Evolutionary conservation across 2,113 vertebrate species (phyloP), one percentile per base, ranked within the genome.

Genomic region (Nothocercus julius): DNA sequence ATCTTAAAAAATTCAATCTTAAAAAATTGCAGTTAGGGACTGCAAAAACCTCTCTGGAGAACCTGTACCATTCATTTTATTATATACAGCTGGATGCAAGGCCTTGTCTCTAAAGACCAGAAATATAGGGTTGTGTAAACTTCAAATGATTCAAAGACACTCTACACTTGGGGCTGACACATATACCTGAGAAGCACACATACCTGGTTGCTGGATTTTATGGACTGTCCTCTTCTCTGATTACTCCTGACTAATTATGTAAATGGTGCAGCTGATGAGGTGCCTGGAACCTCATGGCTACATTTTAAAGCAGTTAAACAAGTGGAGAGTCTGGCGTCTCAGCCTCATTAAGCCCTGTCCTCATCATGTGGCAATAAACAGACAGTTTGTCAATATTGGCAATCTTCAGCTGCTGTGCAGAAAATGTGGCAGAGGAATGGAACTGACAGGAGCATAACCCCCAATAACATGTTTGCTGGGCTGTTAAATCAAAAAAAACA

Each of bases 361-460:
- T 34, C 30, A 59, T 24, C 4, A 2, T 7, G 58, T 36, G 32
- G 38, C 1, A 49, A 44, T 44, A 44, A 49, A 49, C 73, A 24
- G 22, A 42, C 2, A 8, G 4, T 17, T 18, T 9, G 49, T 2
- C 20, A 75, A 27, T 51, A 13, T 13, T n/a, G 21, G 27, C 45
- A 32, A 21, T 13, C 53, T 5, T 32, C 9, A 32, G 72, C 72
- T 32, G 13, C 82, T 30, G 32, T 7, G n/a, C n/a, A 40, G 70
- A 51, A 58, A 27, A 47, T 8, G 51, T 22, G 0, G 1, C 38
- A 56, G 76, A 47, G 32, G 25, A 58, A 20, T 5, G 0, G 38
- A 42, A n/a, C 0, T 12, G n/a, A 49, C 25, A 42, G 56, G 73
- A 21, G 18, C 59, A 10, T 58, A 25, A 32, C 58, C 34, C 1